phyloP scores from a whole-genome alignment of 2,888 invertebrate species.

The Bembecia ichneumoniformis region DNA sequence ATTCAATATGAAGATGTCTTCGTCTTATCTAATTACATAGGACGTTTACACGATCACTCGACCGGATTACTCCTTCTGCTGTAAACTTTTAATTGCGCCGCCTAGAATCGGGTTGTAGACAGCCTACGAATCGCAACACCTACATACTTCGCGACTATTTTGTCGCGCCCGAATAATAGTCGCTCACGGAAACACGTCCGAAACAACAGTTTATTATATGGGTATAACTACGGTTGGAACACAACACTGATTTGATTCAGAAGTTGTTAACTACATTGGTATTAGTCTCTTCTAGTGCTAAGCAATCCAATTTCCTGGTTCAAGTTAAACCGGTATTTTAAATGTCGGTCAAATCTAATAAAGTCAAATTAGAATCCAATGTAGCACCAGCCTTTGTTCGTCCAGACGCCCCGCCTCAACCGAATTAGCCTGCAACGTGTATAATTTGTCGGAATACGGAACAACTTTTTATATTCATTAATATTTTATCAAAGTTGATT shows the following conservation, averaged over 20 bases:
- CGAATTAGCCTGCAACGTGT: constrained; percentile 38
- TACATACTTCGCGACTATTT: not conserved
- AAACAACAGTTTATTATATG: not conserved
- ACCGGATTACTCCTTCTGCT: constrained; percentile 21
- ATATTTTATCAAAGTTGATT: not conserved
- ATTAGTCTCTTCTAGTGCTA: constrained; percentile 11
- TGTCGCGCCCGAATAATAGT: too few relatives aligned
- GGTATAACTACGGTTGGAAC: not conserved
- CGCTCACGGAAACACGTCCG: too few relatives aligned
- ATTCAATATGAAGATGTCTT: constrained; percentile 18
- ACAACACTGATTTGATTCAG: not conserved
- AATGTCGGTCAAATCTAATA: constrained; percentile 62
- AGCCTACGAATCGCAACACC: not conserved
- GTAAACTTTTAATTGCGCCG: constrained; percentile 7
- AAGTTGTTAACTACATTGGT: not conserved
- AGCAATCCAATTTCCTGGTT: constrained; percentile 47
- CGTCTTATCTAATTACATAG: constrained; percentile 30
- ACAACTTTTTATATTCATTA: constrained; percentile 19
- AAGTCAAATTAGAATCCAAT: constrained; percentile 58
- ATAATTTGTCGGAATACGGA: constrained; percentile 35
- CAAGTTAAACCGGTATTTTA: constrained; percentile 51
- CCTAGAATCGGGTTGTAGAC: not conserved
- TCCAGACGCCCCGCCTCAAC: constrained; percentile 28
- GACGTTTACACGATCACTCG: constrained; percentile 36
- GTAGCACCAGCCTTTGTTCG: constrained; percentile 29